Evolutionary conservation across 2,888 invertebrate genomes (phyloP).

Genomic region (Mythimna pallens): DNA sequence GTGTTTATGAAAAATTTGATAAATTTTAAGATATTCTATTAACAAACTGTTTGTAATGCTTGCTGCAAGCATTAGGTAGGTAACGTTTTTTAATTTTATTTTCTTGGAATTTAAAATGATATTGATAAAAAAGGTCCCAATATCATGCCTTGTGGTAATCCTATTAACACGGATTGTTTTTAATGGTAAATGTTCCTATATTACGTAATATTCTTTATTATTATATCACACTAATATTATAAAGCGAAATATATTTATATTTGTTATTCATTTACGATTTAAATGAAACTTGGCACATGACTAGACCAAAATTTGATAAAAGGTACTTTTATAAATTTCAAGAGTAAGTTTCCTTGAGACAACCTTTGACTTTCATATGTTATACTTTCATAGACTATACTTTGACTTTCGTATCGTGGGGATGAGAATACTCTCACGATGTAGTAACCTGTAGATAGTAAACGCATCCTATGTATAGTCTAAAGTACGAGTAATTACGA

Average conservation of each 20-base stretch:
- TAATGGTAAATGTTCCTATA: not conserved
- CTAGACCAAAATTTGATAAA: no score
- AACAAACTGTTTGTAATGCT: not conserved
- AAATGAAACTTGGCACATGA: no score
- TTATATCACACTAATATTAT: no score
- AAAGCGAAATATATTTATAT: no score
- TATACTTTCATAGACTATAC: no score
- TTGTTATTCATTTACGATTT: no score
- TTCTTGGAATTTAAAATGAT: not conserved
- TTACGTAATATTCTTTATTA: no score
- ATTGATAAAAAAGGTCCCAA: conserved; percentile 4
- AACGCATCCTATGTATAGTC: not conserved
- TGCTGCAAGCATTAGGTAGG: not conserved
- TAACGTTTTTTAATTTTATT: not conserved
- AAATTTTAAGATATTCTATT: not conserved
- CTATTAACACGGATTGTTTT: not conserved
- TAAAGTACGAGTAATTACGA: conserved; percentile 20
- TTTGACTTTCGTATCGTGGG: not conserved
- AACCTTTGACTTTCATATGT: no score
- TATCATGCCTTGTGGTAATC: conserved; percentile 12
- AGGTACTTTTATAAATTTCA: no score
- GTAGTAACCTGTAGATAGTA: not conserved
- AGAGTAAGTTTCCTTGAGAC: no score
- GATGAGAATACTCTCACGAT: conserved; percentile 10
- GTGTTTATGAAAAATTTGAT: no score